phyloP scores from a whole-genome alignment of 2,888 invertebrate species.

The Leuctra nigra region DNA sequence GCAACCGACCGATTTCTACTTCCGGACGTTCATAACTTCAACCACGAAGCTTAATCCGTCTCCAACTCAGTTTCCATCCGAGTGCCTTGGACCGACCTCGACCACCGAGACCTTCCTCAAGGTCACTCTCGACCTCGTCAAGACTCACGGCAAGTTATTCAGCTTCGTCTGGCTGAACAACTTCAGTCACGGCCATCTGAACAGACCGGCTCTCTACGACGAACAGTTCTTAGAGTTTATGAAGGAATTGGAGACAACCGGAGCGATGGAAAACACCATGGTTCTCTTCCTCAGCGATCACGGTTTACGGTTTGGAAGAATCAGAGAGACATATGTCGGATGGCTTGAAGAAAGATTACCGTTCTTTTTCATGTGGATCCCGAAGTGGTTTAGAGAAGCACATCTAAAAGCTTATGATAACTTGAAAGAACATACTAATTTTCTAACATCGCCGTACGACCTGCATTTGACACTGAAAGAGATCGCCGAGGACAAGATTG shows the following conservation, averaged over 20 bases:
- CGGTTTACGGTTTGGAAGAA: conserved; percentile 69
- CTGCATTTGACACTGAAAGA: conserved; percentile 64
- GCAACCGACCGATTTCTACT: conserved; percentile 76
- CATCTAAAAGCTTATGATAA: conserved; percentile 50
- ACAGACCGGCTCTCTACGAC: conserved; percentile 61
- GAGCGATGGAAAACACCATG: conserved; percentile 56
- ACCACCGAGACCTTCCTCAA: conserved; percentile 63
- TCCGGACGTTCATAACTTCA: conserved; percentile 63
- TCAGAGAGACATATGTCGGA: conserved; percentile 58
- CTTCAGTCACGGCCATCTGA: conserved; percentile 64
- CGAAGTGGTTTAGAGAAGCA: too few species aligned
- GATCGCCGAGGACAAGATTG: conserved; percentile 42
- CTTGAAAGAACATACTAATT: conserved; percentile 54
- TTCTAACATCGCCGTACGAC: conserved; percentile 68
- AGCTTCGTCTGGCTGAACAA: conserved; percentile 75
- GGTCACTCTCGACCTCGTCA: too few species aligned
- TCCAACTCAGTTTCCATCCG: conserved; percentile 45
- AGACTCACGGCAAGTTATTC: conserved; percentile 55
- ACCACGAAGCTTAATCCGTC: conserved; percentile 10
- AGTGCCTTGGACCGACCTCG: conserved; percentile 54
- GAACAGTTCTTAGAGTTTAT: conserved; percentile 48
- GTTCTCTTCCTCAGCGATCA: conserved; percentile 72
- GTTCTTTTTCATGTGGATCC: too few species aligned
- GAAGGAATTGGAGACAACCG: conserved; percentile 51
- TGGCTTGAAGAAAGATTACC: conserved; percentile 75